Base-by-base conservation (phyloP, 2,113 vertebrate species). In the Nesogale talazaci region DNA sequence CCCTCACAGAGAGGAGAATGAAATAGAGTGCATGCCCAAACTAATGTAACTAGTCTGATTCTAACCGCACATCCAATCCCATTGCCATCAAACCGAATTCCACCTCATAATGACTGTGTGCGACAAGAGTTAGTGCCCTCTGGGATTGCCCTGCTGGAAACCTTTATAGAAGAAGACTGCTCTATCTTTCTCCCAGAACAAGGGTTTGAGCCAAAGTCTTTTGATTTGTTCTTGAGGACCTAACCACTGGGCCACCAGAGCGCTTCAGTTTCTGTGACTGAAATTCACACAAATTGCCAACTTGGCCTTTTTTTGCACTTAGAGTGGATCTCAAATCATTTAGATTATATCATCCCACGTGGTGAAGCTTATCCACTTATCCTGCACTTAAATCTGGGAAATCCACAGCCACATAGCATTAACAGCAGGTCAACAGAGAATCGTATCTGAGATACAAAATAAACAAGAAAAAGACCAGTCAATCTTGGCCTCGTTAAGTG, bases 371-470 rank as follows among this genome's bases (percentile, higher is more conserved):
- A 96, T 89, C 65, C 83, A 85, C 97, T 98, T 96, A 97, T 70
- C 94, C 93, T 77, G 88, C 88, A 95, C 92, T 97, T 97, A 95
- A 93, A 94, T 94, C 83, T 94, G 59, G 87, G 86, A 94, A 93
- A 72, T 84, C 88, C 77, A 42, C 52, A 80, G 97, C 91, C 97
- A 90, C 86, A 96, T 94, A 96, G 59, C 94, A 96, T 97, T 97
- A 96, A 86, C 88, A 97, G 95, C 89, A 96, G 72, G 93, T 93
- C 93, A 97, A 95, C 93, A 63, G 77, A 97, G 96, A 97, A 94
- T 89, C 92, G 83, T 93, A 97, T 95, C 94, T 92, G 88, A 97
- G 97, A 96, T 96, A 95, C 92, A 96, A 95, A 98, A 94, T 96
- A 96, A 95, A 95, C 89, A 88, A 91, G 83, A 65, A 96, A 96